Base-by-base conservation (phyloP, 2,888 invertebrate genomes). In the Syrphus vitripennis region DNA sequence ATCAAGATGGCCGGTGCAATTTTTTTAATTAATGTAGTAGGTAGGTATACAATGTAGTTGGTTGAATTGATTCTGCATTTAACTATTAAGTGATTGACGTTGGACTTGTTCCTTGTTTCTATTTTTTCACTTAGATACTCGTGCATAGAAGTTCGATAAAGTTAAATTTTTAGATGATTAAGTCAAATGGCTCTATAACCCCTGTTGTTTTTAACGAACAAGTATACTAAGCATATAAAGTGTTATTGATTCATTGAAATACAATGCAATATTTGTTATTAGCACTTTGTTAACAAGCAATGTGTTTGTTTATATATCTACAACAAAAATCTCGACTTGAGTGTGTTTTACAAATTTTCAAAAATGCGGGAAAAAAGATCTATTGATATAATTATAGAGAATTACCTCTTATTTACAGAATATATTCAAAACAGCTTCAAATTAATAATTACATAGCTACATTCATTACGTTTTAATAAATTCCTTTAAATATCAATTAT, bases 41-140 rank as follows among this genome's bases (percentile, higher is more conserved):
- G n/a, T n/a, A n/a, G n/a, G n/a, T n/a, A n/a, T n/a, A n/a, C n/a
- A n/a, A n/a, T n/a, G n/a, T n/a, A 14, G 16, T 12, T 37, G 34
- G 45, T 45, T 37, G 29, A 55, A 59, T 26, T 79, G 40, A 45
- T 78, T 70, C 53, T 63, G 53, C 53, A 71, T 78, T 21, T 29
- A 26, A 57, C 10, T n/a, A 19, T 0, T 21, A 16, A 50, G 31
- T 5, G 6, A 42, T 31, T 48, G 57, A 71, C 71, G 57, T 71
- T 71, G 63, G 29, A 57, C 19, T 57, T 65, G 12, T 79, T 72
- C 37, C 57, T 40, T 16, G 40, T 45, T 57, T 57, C 16, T 29
- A n/a, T 9, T 40, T 45, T 55, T 37, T 29, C 14, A 19, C 21
- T 42, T 31, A 14, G 12, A 55, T 42, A 10, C n/a, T n/a, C n/a